phyloP scores from a whole-genome alignment of 2,113 vertebrate genomes.

The Percopsis transmontana region DNA sequence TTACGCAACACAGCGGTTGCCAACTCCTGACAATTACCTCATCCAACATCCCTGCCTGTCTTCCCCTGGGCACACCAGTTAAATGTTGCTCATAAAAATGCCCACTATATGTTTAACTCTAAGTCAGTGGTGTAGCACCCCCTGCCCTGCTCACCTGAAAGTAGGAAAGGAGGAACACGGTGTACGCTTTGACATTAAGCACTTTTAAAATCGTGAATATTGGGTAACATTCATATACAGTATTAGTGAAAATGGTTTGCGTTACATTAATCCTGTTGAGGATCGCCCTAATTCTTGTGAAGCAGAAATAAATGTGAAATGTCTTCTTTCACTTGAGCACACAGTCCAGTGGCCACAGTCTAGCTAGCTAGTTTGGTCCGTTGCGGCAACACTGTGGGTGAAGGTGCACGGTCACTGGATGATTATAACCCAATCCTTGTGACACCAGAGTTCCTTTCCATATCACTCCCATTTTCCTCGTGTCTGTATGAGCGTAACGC shows the following conservation, averaged over 20 bases:
- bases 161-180: conserved; percentile 10
- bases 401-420: conserved; percentile 24
- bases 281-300: conserved; percentile 23
- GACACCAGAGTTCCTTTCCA: conserved; percentile 16
- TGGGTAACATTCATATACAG: background rate
- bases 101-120: conserved; percentile 31
- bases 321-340: background rate
- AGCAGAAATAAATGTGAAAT: conserved; percentile 26
- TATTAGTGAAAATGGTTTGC: background rate
- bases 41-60: conserved; percentile 34
- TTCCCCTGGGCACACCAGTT: conserved; percentile 32
- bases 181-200: background rate
- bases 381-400: conserved; percentile 17
- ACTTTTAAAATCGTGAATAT: no score
- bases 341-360: conserved; percentile 1
- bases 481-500: conserved; percentile 50
- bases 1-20: conserved; percentile 39
- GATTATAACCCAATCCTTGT: conserved; percentile 10
- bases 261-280: background rate
- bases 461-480: conserved; percentile 12
- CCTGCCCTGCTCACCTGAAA: background rate
- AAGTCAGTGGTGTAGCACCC: conserved; percentile 4
- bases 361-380: conserved; percentile 34
- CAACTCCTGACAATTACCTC: conserved; percentile 48
- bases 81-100: conserved; percentile 44